These are phyloP conservation scores for Zoanthus solanderi DNA, from an alignment of 92 coral and sea anemone species.

Conservation along the genomic window DNA sequence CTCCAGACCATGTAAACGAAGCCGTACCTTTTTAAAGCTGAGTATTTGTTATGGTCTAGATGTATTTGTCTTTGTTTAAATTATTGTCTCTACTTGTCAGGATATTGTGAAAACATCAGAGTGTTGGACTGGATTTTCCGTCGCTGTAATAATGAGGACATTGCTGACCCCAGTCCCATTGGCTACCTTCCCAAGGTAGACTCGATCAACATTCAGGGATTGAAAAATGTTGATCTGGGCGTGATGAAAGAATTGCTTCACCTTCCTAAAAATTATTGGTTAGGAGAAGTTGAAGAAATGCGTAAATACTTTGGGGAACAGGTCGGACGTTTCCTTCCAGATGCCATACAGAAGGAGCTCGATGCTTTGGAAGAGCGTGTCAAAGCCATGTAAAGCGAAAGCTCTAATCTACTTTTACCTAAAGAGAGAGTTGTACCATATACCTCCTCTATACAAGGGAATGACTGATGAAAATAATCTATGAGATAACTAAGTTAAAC, in stretches of 20 bases:
- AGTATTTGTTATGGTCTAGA: too few relatives aligned
- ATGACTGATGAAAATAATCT: not conserved
- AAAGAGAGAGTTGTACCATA: not conserved
- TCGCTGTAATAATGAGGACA: constrained; percentile 86
- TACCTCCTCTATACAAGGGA: not conserved
- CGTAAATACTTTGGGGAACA: constrained; percentile 85
- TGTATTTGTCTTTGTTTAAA: too few relatives aligned
- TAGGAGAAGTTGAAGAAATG: constrained; percentile 67
- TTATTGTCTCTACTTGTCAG: constrained; percentile 41
- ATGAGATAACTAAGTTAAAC: not conserved
- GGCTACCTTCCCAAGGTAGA: constrained; percentile 90
- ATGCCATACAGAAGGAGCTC: constrained; percentile 69
- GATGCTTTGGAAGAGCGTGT: constrained; percentile 83
- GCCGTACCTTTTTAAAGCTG: too few relatives aligned
- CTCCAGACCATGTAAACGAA: too few relatives aligned
- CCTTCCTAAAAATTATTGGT: constrained; percentile 92
- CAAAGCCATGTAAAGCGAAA: constrained; percentile 53
- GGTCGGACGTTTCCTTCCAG: constrained; percentile 82
- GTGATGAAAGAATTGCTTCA: constrained; percentile 76
- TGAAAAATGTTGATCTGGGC: constrained; percentile 47
- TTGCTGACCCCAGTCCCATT: constrained; percentile 75
- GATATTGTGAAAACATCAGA: constrained; percentile 96
- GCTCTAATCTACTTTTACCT: not conserved
- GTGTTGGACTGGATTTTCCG: constrained; percentile 93
- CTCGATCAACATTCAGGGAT: constrained; percentile 79